Conservation (phyloP, 2,797 vertebrate species). For the Sebastolobus altivelis region DNA sequence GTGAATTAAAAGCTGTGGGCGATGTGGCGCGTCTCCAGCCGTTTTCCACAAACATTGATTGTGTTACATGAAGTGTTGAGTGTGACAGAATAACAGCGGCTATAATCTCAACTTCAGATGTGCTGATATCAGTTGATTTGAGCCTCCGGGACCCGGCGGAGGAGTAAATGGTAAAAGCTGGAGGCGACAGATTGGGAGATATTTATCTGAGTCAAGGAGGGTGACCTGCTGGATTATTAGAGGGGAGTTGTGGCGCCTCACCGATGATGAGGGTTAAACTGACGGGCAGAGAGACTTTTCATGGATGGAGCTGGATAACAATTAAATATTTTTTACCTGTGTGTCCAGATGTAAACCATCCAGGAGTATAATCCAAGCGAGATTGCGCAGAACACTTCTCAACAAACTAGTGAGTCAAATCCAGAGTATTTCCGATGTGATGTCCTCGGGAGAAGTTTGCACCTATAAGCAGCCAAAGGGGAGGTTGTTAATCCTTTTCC, state of each 20-base stretch:
- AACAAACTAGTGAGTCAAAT: constrained; percentile 72
- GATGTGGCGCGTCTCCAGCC: constrained; percentile 42
- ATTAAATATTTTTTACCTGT: constrained; percentile 75
- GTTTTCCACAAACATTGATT: constrained; percentile 30
- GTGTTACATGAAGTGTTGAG: constrained; percentile 30
- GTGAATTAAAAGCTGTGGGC: constrained; percentile 70
- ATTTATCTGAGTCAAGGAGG: constrained; percentile 44
- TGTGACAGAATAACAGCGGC: constrained; percentile 37
- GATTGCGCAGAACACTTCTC: constrained; percentile 64
- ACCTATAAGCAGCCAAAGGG: constrained; percentile 37
- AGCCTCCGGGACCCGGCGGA: constrained; percentile 32
- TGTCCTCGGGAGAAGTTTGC: constrained; percentile 75
- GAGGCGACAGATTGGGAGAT: constrained; percentile 40
- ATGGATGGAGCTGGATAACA: constrained; percentile 1
- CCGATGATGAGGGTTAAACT: constrained; percentile 59
- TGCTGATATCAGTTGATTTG: constrained; percentile 32
- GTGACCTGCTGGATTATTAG: constrained; percentile 67
- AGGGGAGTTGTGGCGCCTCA: constrained; percentile 44
- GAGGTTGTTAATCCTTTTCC: constrained; percentile 70
- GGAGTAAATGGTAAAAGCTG: constrained; percentile 31
- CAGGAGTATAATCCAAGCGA: constrained; percentile 79
- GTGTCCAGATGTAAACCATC: constrained; percentile 75
- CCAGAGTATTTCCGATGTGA: constrained; percentile 63
- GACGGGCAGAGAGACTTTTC: constrained; percentile 29
- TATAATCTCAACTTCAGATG: constrained; percentile 60